Evolutionary conservation across 2,888 invertebrate species (phyloP), one percentile per base, ranked within the genome.

Genomic region (Trissonchulus latispiculum): DNA sequence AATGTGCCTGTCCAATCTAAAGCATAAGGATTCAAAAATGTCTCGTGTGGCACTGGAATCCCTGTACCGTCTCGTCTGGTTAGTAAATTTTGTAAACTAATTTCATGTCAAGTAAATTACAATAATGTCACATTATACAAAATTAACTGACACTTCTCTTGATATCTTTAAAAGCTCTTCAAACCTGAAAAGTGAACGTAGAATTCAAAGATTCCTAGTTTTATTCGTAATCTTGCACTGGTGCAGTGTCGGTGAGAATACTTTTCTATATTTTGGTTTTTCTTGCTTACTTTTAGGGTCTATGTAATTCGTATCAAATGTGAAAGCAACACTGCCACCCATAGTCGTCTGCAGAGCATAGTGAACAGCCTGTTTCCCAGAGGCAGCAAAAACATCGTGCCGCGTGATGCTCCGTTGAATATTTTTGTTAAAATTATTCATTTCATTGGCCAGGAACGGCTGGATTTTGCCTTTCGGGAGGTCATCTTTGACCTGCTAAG

Each of bases 391-490:
- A 92, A 92, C 1, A 95, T 99, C 0, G 93, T 96, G 0, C 99
- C 99, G 0, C 87, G 96, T 28, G 99, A 99, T 82, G 95, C 96
- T 0, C 99, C 99, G 0, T 87, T 99, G 28, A 97, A 96, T 83
- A 97, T 99, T 78, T 99, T 99, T 84, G 99, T 99, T 18, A 99
- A 99, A 86, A 99, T 99, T 76, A 97, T 99, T 77, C 99, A 99
- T 84, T 99, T 99, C 82, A 96, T 99, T 79, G 96, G 99, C 0
- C 96, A 97, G 84, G 99, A 99, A 83, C 88, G 97, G 75, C 86
- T 99, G 64, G 99, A 99, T 84, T 99, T 99, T 86, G 97, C 99
- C 0, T 82, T 82, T 74, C 80, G 80, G 75, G 99, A 99, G 84
- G 97, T 99, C 72, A 96, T 99, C 0, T 99, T 95, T 83, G 99